phyloP scores from a whole-genome alignment of 1,140 invertebrate species.

The Musca vetustissima region DNA sequence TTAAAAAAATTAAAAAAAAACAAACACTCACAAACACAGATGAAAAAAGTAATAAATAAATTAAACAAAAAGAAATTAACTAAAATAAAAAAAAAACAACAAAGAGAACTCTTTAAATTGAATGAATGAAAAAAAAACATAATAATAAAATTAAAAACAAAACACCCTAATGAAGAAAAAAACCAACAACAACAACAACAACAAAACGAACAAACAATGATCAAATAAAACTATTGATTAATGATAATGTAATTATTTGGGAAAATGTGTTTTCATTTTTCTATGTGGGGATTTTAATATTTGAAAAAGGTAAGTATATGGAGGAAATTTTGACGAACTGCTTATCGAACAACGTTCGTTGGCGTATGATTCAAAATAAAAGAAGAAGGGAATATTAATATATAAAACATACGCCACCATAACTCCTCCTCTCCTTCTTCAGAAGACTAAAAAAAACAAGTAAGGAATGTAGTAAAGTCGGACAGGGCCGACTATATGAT shows the following conservation, averaged over 20 bases:
- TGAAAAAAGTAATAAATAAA: constrained; percentile 3
- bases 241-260: constrained; percentile 15
- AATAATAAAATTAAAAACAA: constrained; percentile 13
- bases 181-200: too few species aligned
- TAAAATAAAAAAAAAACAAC: neutral
- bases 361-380: too few species aligned
- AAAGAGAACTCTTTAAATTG: constrained; percentile 1
- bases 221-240: constrained; percentile 24
- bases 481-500: too few species aligned
- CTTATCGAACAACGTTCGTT: too few species aligned
- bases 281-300: too few species aligned
- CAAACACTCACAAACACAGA: constrained; percentile 2
- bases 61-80: constrained; percentile 1
- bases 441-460: too few species aligned
- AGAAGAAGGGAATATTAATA: too few species aligned
- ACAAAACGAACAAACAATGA: constrained; percentile 22
- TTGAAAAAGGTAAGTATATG: neutral
- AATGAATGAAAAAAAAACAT: constrained; percentile 20
- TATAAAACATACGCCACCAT: too few species aligned
- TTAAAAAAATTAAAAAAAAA: constrained; percentile 17
- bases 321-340: too few species aligned
- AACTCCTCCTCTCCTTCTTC: too few species aligned
- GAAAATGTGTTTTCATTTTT: constrained; percentile 2
- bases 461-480: too few species aligned
- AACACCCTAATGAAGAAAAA: constrained; percentile 13